Conservation (phyloP, 2,797 vertebrate genomes). For the Esox lucius region DNA sequence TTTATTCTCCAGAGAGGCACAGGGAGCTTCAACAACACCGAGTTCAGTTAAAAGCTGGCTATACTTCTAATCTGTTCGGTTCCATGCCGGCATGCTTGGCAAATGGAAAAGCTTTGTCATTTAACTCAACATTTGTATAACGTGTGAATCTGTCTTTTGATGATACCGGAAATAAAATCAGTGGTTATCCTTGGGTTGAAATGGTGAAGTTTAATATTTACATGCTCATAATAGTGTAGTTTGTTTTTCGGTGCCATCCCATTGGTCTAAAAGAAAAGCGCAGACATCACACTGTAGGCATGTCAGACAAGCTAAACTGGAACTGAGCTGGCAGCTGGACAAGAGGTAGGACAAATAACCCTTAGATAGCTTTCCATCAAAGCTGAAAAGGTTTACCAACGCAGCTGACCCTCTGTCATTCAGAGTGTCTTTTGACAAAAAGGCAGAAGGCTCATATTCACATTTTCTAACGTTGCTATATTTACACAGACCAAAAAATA, state of each 20-base stretch:
- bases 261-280: too few species aligned
- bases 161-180: not conserved
- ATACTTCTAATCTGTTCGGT: conserved; percentile 65
- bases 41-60: conserved; percentile 56
- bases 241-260: not conserved
- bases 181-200: not conserved
- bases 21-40: conserved; percentile 41
- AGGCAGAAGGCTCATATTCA: too few species aligned
- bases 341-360: too few species aligned
- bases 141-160: conserved; percentile 23
- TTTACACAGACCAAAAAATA: too few species aligned
- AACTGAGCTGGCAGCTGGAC: too few species aligned
- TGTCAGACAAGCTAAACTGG: too few species aligned
- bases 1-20: conserved; percentile 68
- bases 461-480: too few species aligned
- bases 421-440: too few species aligned
- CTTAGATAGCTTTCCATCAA: too few species aligned
- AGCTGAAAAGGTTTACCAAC: too few species aligned
- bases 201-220: not conserved
- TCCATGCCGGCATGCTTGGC: conserved; percentile 58
- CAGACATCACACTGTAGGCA: too few species aligned
- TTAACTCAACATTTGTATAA: conserved; percentile 55
- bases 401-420: too few species aligned
- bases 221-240: not conserved
- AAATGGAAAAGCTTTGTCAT: conserved; percentile 55